A percentile compares a stretch with the other conserved stretches of the same genome.
phyloP scores from a whole-genome alignment of 2,888 invertebrate species.

The Sisyra nigra region DNA sequence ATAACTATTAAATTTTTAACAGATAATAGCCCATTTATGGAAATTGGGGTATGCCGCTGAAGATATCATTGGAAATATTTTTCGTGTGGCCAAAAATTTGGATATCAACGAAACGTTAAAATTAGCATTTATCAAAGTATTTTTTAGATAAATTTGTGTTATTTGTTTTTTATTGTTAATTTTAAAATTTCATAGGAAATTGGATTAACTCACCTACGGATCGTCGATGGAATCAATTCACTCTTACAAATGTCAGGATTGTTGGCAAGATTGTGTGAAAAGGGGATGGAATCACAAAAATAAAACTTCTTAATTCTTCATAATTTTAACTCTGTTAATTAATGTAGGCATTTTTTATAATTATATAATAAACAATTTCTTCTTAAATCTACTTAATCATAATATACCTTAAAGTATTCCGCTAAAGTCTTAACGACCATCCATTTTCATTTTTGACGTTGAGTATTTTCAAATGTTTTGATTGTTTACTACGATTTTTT shows the following conservation, averaged over 20 bases:
- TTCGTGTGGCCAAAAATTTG: conserved; percentile 82
- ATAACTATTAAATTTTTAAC: conserved; percentile 14
- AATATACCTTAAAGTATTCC: no score
- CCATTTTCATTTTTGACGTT: no score
- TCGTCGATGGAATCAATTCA: conserved; percentile 75
- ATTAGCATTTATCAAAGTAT: conserved; percentile 65
- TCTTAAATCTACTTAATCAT: no score
- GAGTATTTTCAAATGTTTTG: no score
- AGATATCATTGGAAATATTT: conserved; percentile 90
- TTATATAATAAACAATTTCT: no score
- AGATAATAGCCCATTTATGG: conserved; percentile 79
- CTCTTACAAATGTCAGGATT: conserved; percentile 84
- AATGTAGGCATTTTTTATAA: no score
- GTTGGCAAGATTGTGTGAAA: conserved; percentile 63
- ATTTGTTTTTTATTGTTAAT: not conserved
- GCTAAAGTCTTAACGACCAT: no score
- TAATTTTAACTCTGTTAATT: no score
- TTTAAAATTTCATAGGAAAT: conserved; percentile 50
- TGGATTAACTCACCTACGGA: conserved; percentile 77
- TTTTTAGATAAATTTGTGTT: conserved; percentile 6
- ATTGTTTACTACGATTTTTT: no score
- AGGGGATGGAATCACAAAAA: conserved; percentile 12
- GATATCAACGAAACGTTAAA: conserved; percentile 66
- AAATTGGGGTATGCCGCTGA: conserved; percentile 90
- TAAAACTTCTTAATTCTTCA: no score